Percentiles rank a stretch among this genome's conserved stretches.
Conservation (phyloP, 1,140 invertebrate genomes). For the Venturia canescens region DNA sequence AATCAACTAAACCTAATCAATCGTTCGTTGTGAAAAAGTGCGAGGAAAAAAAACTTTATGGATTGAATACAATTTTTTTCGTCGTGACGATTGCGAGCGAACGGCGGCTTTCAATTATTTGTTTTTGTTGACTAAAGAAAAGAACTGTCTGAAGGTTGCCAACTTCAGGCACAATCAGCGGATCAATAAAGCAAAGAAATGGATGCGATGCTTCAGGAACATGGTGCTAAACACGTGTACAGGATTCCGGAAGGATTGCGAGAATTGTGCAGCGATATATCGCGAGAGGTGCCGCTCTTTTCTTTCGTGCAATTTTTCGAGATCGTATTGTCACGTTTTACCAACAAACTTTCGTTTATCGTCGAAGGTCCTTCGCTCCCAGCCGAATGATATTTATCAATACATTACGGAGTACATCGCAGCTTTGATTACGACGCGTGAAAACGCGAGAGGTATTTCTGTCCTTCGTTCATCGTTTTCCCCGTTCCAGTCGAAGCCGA, state of each 20-base stretch:
- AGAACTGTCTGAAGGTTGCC: not conserved
- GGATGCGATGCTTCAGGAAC: slow-evolving; percentile 64
- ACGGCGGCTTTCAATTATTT: not conserved
- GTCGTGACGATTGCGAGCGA: no score
- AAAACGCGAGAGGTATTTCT: slow-evolving; percentile 76
- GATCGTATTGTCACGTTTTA: not conserved
- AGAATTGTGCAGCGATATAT: slow-evolving; percentile 84
- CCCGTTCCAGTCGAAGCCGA: not conserved
- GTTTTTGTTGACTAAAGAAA: no score
- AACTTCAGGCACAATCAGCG: not conserved
- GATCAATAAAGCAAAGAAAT: slow-evolving; percentile 53
- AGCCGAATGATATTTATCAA: slow-evolving; percentile 80
- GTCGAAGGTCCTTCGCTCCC: slow-evolving; percentile 78
- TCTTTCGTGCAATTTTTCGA: not conserved
- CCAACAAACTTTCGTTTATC: slow-evolving; percentile 26
- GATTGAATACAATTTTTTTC: no score
- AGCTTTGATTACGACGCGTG: slow-evolving; percentile 82
- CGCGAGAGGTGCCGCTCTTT: slow-evolving; percentile 78
- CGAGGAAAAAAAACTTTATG: no score
- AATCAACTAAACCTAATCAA: no score
- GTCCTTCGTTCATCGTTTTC: not conserved
- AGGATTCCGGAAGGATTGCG: slow-evolving; percentile 80
- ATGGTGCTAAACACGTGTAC: slow-evolving; percentile 65
- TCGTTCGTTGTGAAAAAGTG: no score
- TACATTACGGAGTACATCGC: slow-evolving; percentile 85